These are phyloP conservation scores for Trissolcus basalis DNA, from an alignment of 1,140 invertebrate genomes.

Conservation along the genomic window DNA sequence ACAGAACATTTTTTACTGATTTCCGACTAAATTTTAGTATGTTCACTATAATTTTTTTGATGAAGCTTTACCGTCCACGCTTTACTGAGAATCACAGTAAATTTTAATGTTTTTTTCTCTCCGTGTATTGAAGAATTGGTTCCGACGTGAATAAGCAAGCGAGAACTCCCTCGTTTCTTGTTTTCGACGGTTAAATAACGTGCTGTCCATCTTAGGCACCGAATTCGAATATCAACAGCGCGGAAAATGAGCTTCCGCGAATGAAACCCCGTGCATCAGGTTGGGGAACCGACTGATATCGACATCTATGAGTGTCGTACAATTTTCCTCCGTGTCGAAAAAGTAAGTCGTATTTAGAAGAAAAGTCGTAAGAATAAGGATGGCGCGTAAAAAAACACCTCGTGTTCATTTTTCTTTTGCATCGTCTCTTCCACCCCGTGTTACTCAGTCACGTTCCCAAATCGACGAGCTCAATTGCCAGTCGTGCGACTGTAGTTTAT, in stretches of 20 bases:
- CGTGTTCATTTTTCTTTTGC: slow-evolving; percentile 21
- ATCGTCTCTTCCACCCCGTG: slow-evolving; percentile 33
- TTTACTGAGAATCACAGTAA: too few species aligned
- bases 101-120: too few species aligned
- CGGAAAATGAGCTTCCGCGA: slow-evolving; percentile 70
- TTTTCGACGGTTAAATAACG: too few species aligned
- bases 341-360: not conserved
- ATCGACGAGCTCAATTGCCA: slow-evolving; percentile 54
- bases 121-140: too few species aligned
- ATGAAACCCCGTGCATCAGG: slow-evolving; percentile 28
- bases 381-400: slow-evolving; percentile 9
- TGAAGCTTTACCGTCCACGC: too few species aligned
- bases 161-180: too few species aligned
- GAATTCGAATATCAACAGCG: slow-evolving; percentile 67
- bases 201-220: slow-evolving; percentile 41
- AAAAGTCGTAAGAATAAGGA: slow-evolving; percentile 15
- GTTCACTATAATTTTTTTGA: too few species aligned
- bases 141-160: too few species aligned
- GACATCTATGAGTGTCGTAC: slow-evolving; percentile 18
- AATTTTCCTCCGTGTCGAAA: too few species aligned
- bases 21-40: too few species aligned
- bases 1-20: too few species aligned
- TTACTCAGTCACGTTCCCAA: slow-evolving; percentile 55
- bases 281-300: slow-evolving; percentile 18
- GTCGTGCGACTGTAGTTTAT: slow-evolving; percentile 57